These are phyloP conservation scores for Apis cerana DNA, from an alignment of 1,140 invertebrate species.

Conservation along the genomic window DNA sequence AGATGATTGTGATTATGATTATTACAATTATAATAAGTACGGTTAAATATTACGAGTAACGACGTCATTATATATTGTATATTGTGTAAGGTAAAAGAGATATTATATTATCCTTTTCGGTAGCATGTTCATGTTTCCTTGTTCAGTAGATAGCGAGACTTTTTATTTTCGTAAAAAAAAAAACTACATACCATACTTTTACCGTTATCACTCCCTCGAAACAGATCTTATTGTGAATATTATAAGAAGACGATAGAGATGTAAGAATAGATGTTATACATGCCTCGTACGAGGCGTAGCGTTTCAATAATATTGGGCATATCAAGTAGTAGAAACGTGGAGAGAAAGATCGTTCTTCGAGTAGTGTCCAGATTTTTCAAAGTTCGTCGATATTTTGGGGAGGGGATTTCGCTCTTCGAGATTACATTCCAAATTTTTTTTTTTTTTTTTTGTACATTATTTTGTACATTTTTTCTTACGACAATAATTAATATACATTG, in stretches of 20 bases:
- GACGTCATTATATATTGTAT: conserved; percentile 42
- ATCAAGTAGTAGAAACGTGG: conserved; percentile 43
- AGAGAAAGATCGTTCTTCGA: not conserved
- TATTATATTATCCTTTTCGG: conserved; percentile 32
- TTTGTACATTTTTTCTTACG: not conserved
- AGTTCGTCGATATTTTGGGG: conserved; percentile 2
- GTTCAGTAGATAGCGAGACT: conserved; percentile 27
- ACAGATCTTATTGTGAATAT: conserved; percentile 10
- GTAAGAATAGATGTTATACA: conserved; percentile 10
- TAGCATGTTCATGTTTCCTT: not conserved
- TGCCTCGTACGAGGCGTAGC: conserved; percentile 24
- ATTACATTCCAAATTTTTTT: conserved; percentile 4
- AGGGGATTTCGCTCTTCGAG: conserved; percentile 35
- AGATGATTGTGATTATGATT: conserved; percentile 20
- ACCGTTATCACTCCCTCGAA: conserved; percentile 7
- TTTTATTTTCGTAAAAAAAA: conserved; percentile 25
- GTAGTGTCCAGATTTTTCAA: not conserved
- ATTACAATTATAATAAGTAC: conserved; percentile 15
- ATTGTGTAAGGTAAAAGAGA: conserved; percentile 28
- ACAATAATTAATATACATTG: no score
- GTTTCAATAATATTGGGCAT: conserved; percentile 41
- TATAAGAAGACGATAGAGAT: conserved; percentile 22
- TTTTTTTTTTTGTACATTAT: not conserved
- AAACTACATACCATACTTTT: not conserved
- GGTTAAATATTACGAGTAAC: conserved; percentile 43